Base-by-base conservation (phyloP, 1,140 invertebrate species). In the Tetramorium simillimum region DNA sequence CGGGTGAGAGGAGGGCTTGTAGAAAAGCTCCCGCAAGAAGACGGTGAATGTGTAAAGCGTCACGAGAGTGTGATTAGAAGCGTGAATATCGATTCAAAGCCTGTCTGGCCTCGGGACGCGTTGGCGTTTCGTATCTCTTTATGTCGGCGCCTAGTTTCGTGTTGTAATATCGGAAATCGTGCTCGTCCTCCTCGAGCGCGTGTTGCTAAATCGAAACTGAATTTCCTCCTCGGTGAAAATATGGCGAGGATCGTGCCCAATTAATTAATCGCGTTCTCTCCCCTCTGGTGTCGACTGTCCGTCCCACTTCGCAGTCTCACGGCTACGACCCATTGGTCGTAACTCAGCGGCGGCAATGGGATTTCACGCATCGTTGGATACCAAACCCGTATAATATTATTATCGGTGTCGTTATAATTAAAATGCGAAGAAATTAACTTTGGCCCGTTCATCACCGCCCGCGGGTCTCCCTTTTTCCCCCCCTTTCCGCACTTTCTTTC, bases 381-480 rank as follows among this genome's bases (percentile, higher is more conserved):
- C 81, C 72, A 73, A 60, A 49, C 69, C 21, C 28, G 73, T 70
- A 89, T 90, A 89, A 90, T 90, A 75, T 87, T 87, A 89, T 90
- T 89, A 89, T 86, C 84, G 77, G 58, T 63, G 37, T 77, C 69
- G 80, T 89, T 90, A 80, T 90, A 90, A 90, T 90, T 87, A 87
- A 62, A 90, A 73, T 72, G 63, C 78, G 21, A 46, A 53, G 49
- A 28, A 56, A 80, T 82, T 72, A 85, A 56, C 85, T 88, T 81
- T 49, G 7, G 40, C 40, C 53, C 43, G 58, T 84, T 84, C 80
- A 75, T 84, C 80, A 60, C 12, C 67, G 16, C 7, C 18, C 14
- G 14, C 14, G 14, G 75, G 46, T 37, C 51, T 51, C 21, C 43
- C 28, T 37, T 21, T 51, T n/a, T 53, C n/a, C n/a, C 10, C 7